Percentiles rank a stretch among this genome's conserved stretches.
Evolutionary conservation across 1,140 invertebrate species (phyloP).

Genomic region (Diprion similis): DNA sequence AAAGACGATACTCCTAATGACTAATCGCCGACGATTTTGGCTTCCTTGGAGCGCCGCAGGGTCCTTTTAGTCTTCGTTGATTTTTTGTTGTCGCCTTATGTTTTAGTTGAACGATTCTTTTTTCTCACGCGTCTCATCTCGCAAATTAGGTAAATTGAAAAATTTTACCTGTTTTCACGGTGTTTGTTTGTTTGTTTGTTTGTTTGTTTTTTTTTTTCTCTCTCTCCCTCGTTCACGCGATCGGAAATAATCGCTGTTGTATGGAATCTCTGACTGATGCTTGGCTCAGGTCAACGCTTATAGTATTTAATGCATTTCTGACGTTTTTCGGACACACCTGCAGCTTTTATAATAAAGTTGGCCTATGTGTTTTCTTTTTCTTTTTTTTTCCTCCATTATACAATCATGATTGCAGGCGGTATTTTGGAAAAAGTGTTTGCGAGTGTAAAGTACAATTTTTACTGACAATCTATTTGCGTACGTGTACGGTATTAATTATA

Average conservation of each 20-base stretch:
- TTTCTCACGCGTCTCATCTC: background rate
- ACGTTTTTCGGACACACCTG: background rate
- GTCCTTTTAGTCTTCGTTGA: background rate
- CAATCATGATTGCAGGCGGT: too few relatives aligned
- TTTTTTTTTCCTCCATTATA: too few relatives aligned
- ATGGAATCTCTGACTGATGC: background rate
- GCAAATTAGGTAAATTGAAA: background rate
- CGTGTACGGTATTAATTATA: too few relatives aligned
- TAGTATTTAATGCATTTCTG: background rate
- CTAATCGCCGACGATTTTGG: background rate
- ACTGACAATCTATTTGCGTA: too few relatives aligned
- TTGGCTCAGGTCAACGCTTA: background rate
- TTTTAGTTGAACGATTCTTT: background rate
- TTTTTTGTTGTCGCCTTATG: background rate
- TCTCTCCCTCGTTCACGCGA: background rate
- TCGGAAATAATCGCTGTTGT: too few relatives aligned
- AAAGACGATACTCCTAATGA: background rate
- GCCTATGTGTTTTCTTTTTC: too few relatives aligned
- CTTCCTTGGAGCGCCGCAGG: background rate
- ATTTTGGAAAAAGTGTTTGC: too few relatives aligned
- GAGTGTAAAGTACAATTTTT: too few relatives aligned
- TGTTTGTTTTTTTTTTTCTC: background rate
- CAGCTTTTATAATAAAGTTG: background rate
- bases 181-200: background rate
- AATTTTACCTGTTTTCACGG: background rate